Evolutionary conservation across 2,888 invertebrate genomes (phyloP).

Genomic region (Heliconius cydno): DNA sequence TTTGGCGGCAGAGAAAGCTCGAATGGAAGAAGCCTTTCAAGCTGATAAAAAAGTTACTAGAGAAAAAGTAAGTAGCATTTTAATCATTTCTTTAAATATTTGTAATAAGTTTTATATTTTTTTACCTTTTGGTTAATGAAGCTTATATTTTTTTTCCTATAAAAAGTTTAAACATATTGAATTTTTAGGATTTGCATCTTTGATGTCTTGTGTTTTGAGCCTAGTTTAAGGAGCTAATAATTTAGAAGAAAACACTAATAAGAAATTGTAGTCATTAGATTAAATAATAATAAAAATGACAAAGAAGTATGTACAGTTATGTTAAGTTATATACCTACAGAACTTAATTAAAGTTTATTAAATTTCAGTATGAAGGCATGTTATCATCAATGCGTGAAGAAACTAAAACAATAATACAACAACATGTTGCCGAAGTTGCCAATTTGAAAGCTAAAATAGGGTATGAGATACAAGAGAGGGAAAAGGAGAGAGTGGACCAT

Average conservation of each 20-base stretch:
- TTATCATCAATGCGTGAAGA: slow-evolving; percentile 84
- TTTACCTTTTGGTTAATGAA: no score
- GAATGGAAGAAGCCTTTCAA: slow-evolving; percentile 93
- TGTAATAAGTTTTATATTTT: no score
- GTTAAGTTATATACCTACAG: no score
- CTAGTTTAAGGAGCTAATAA: no score
- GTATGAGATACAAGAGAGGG: slow-evolving; percentile 90
- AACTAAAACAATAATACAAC: slow-evolving; percentile 81
- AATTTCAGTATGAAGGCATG: slow-evolving; percentile 83
- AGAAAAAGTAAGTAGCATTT: slow-evolving; percentile 72
- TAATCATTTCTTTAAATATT: slow-evolving; percentile 33
- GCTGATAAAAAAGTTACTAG: slow-evolving; percentile 86
- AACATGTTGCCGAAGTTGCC: slow-evolving; percentile 84
- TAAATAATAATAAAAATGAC: no score
- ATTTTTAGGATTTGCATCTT: no score
- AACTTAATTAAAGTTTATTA: neutral
- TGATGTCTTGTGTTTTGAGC: no score
- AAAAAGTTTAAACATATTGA: no score
- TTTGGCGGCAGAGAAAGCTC: slow-evolving; percentile 91
- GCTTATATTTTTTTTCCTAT: no score
- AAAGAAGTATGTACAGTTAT: no score
- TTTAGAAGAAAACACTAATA: no score
- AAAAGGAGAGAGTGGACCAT: slow-evolving; percentile 91
- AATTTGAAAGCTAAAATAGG: slow-evolving; percentile 89
- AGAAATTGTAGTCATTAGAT: no score